Evolutionary conservation across 1,140 invertebrate genomes (phyloP).

Genomic region (Cydia fagiglandana): DNA sequence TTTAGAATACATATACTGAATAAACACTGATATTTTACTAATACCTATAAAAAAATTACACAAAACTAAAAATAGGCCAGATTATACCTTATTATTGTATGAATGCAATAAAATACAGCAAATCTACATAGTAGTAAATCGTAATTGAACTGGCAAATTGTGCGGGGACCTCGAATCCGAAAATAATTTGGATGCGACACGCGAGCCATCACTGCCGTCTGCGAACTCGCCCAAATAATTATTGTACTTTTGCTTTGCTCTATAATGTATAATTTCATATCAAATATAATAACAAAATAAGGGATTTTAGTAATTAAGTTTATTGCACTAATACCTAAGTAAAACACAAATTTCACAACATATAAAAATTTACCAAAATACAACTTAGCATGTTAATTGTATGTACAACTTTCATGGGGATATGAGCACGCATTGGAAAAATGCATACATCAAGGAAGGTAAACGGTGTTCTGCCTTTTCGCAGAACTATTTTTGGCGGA

Average conservation of each 20-base stretch:
- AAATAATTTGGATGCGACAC: constrained; percentile 31
- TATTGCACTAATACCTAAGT: too few relatives aligned
- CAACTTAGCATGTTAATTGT: too few relatives aligned
- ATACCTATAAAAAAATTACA: background rate
- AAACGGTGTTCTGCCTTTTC: too few relatives aligned
- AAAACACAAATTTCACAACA: too few relatives aligned
- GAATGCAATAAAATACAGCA: constrained; percentile 14
- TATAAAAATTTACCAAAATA: too few relatives aligned
- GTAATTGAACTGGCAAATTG: constrained; percentile 31
- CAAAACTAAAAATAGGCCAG: background rate
- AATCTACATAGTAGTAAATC: constrained; percentile 24
- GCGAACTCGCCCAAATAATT: constrained; percentile 28
- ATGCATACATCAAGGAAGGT: too few relatives aligned
- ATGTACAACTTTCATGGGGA: too few relatives aligned
- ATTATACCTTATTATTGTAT: background rate
- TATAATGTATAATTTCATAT: background rate
- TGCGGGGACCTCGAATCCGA: constrained; percentile 27
- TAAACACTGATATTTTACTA: too few relatives aligned
- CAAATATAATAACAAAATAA: background rate
- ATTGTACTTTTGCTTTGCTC: constrained; percentile 14
- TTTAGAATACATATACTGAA: too few relatives aligned
- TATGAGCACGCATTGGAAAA: too few relatives aligned
- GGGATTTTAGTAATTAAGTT: background rate
- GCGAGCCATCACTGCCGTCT: constrained; percentile 23
- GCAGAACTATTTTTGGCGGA: too few relatives aligned